Base-by-base conservation (phyloP, 2,888 invertebrate genomes). In the Spisula solida region DNA sequence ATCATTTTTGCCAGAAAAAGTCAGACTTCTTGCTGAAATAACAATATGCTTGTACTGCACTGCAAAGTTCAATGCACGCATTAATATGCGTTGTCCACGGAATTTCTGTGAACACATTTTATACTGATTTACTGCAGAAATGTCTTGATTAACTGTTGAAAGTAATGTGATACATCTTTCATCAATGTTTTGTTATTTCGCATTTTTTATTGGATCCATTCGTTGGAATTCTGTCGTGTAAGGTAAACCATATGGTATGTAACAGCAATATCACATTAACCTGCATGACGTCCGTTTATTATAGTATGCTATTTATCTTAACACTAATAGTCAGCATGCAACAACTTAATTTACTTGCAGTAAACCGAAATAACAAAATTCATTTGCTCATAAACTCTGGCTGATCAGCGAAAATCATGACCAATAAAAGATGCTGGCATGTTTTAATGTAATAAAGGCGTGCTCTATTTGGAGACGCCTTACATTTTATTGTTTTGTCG, bases 81-180 rank as follows among this genome's bases (percentile, higher is more conserved):
- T 66, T 10, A 66, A 66, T 25, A 66, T 66, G 25, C 12, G 25
- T 66, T 66, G 1, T 66, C 4, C 25, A 66, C 0, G 4, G 10
- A 2, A 25, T 66, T 66, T 25, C 1, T 6, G 10, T 10, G 60
- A 10, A 66, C 25, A 66, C 6, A 25, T n/a, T 25, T 25, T 66
- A n/a, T 10, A 25, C 60, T 25, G 10, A 10, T 25, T n/a, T 66
- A 66, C 25, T 25, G 25, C 60, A 25, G 60, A 66, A 6, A n/a
- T 66, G 60, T n/a, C 60, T 66, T n/a, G 60, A 66, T 66, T 66
- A 66, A 66, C 60, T 66, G 60, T 66, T 66, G 60, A 25, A 66
- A 25, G n/a, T 25, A 66, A 66, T 66, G 60, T n/a, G 25, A 66
- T n/a, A 66, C 25, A 66, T 66, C 60, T 66, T 66, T 66, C 60